Percentiles rank a stretch among this genome's conserved stretches.
phyloP scores from a whole-genome alignment of 1,140 invertebrate species.

The Chionoecetes opilio region DNA sequence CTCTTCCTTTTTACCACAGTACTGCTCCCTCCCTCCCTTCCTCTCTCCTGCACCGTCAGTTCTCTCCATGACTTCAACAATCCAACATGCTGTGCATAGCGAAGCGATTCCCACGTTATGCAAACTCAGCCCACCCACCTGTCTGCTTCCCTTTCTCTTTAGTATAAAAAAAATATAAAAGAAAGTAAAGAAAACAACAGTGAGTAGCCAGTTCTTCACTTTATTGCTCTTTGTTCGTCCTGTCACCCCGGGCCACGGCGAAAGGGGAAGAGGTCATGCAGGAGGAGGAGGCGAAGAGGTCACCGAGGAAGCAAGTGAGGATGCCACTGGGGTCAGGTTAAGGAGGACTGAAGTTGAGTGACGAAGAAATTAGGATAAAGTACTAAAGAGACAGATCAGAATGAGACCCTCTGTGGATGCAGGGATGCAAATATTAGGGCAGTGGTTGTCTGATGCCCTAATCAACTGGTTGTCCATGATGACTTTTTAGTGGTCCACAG shows the following conservation, averaged over 20 bases:
- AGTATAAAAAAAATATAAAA: background rate
- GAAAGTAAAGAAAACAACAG: background rate
- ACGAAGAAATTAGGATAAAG: background rate
- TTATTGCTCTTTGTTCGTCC: conserved; percentile 19
- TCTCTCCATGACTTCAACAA: background rate
- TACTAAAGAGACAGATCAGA: no score
- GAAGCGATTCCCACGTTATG: conserved; percentile 16
- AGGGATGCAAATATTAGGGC: no score
- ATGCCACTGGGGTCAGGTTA: background rate
- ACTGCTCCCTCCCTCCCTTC: background rate
- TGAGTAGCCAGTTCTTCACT: background rate
- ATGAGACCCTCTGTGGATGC: no score
- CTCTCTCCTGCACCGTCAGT: background rate
- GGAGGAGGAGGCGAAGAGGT: background rate
- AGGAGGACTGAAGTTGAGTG: background rate
- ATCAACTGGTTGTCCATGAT: no score
- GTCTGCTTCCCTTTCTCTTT: conserved; percentile 25
- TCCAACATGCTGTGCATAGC: background rate
- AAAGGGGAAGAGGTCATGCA: background rate
- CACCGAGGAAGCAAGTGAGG: background rate
- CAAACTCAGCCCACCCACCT: background rate
- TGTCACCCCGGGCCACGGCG: background rate
- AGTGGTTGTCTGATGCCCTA: no score
- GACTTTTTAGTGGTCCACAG: no score
- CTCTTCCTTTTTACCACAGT: no score